These are phyloP conservation scores for Cygnus atratus DNA, from an alignment of 2,113 vertebrate genomes.

Conservation along the genomic window DNA sequence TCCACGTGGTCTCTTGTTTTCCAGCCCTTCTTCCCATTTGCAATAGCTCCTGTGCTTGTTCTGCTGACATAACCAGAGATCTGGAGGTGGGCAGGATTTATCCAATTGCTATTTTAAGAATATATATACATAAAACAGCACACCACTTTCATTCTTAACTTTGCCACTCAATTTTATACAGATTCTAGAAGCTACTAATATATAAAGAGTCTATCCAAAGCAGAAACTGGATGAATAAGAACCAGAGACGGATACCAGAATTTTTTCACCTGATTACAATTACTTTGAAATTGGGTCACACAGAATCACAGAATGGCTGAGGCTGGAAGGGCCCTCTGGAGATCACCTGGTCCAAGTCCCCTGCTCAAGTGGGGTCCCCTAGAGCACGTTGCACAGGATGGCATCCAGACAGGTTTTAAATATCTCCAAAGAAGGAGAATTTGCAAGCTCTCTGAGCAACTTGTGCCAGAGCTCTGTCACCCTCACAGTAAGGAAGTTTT, in stretches of 20 bases:
- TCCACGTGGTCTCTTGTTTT: neutral
- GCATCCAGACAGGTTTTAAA: no score
- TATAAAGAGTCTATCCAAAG: neutral
- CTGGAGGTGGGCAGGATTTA: neutral
- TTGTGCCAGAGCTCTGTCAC: no score
- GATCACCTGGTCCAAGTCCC: no score
- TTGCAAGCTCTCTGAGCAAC: no score
- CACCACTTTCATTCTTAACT: neutral
- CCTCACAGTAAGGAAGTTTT: no score
- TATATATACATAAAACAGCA: neutral
- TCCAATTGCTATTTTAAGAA: neutral
- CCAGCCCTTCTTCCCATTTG: neutral
- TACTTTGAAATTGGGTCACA: neutral
- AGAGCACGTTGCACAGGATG: no score
- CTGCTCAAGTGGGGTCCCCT: no score
- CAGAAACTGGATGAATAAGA: neutral
- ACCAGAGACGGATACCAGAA: neutral
- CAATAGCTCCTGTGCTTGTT: neutral
- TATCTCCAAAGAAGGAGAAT: no score
- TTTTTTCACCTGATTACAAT: neutral
- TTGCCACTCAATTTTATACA: neutral
- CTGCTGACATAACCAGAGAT: neutral
- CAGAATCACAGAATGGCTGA: no score
- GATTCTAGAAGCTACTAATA: neutral
- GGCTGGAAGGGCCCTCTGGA: no score